Base-by-base conservation (phyloP, 1,140 invertebrate species). In the Rhyacophila brunnea region DNA sequence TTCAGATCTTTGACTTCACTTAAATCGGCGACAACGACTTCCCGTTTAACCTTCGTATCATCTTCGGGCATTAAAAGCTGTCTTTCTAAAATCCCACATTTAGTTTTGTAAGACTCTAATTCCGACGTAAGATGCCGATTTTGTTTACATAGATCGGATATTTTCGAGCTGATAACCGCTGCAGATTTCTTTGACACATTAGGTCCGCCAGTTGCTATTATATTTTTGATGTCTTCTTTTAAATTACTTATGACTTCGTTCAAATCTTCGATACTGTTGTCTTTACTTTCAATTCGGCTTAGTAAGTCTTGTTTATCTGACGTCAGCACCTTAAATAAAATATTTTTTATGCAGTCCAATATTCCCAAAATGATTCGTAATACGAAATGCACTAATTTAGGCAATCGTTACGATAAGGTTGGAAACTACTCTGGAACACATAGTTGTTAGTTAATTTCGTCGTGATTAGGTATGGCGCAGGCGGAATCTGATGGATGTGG, bases 1-100 rank as follows among this genome's bases (percentile, higher is more conserved):
- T 80, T 82, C 0, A 88, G 64, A 35, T 80, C 78, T 70, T 86
- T 87, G 0, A 84, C 55, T 68, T 80, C 74, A 66, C 76, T 74
- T 13, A 69, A 66, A 64, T 60, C 72, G 0, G 58, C 43, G 40
- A 73, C 71, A 7, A 69, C 45, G 51, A 66, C 70, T 72, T 57
- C 72, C 70, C 20, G 71, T 65, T 68, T 79, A 71, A 59, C 71
- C 71, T 44, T 68, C 49, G 19, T 67, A 46, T 38, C 68, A 76
- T 57, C 67, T 66, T 60, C 69, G 74, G 76, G 66, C 45, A 45
- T 43, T 2, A 55, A 35, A 44, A 76, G 66, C 69, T 80, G 73
- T 70, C 68, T 64, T 75, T 81, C 67, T 60, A 80, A 45, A 60
- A 71, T 50, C 50, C 72, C 50, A 17, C 80, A 80, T 72, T 80